phyloP scores from a whole-genome alignment of 2,113 vertebrate species.

The Sylvia atricapilla region DNA sequence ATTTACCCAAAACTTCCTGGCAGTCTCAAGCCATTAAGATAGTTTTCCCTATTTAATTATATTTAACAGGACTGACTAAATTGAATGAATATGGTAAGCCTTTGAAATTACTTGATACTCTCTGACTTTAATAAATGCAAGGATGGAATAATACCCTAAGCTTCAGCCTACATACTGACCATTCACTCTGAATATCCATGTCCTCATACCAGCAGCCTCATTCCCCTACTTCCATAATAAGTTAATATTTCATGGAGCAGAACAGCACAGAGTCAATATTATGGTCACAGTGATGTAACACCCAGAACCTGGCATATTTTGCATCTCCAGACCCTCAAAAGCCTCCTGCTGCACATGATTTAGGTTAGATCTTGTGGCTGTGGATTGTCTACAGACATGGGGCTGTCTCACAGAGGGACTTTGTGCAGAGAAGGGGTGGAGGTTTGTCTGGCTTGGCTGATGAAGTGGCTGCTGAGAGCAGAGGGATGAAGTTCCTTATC shows the following conservation, averaged over 20 bases:
- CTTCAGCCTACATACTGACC: background rate
- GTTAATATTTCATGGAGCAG: slow-evolving; percentile 35
- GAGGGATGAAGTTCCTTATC: background rate
- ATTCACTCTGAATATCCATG: background rate
- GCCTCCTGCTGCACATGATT: background rate
- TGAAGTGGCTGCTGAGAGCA: background rate
- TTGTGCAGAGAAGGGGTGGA: background rate
- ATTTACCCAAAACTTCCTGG: background rate
- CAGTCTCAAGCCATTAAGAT: background rate
- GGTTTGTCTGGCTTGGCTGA: background rate
- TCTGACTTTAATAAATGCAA: slow-evolving; percentile 12
- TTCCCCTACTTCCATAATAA: background rate
- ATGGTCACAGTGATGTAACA: background rate
- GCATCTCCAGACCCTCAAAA: background rate
- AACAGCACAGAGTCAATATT: slow-evolving; percentile 25
- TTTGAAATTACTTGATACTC: slow-evolving; percentile 26
- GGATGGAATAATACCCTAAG: background rate
- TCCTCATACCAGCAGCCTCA: background rate
- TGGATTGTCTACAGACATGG: rapidly evolving
- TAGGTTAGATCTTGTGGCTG: background rate
- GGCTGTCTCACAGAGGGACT: background rate
- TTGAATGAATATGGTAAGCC: background rate
- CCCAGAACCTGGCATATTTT: background rate
- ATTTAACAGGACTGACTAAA: slow-evolving; percentile 23
- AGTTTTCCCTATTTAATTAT: slow-evolving; percentile 30